Evolutionary conservation across 2,888 invertebrate genomes (phyloP).

Genomic region (Meiosimyza platycephala): DNA sequence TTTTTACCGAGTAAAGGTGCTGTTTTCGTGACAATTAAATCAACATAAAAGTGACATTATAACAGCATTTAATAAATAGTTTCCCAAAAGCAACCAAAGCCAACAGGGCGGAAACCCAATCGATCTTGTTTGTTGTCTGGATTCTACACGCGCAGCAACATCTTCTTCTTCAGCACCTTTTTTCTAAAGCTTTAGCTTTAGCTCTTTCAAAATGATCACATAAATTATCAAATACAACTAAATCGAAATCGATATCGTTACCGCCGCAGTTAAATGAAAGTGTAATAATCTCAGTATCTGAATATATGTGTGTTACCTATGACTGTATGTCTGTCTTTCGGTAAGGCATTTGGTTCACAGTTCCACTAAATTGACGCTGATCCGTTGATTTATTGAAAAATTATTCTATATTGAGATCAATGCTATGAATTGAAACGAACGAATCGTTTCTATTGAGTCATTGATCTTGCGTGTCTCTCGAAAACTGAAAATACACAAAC

Average conservation of each 20-base stretch:
- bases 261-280: conserved; percentile 13
- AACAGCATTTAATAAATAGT: conserved; percentile 24
- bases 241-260: conserved; percentile 22
- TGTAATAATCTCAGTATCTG: conserved; percentile 9
- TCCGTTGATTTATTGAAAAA: conserved; percentile 31
- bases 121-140: background rate
- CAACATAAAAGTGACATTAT: conserved; percentile 25
- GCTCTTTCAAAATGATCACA: background rate
- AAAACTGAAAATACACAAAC: no score
- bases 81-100: background rate
- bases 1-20: background rate
- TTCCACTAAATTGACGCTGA: conserved; percentile 25
- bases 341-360: conserved; percentile 16
- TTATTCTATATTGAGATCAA: conserved; percentile 24
- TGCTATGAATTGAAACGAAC: background rate
- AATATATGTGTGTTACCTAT: no score
- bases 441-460: conserved; percentile 15
- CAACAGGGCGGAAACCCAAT: background rate
- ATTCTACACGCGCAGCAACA: background rate
- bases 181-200: background rate
- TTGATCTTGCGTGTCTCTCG: conserved; percentile 14
- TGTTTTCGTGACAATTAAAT: conserved; percentile 18
- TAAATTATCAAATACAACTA: conserved; percentile 23
- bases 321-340: background rate
- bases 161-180: background rate